Percentiles rank a stretch among this genome's conserved stretches.
Conservation (phyloP, 2,113 vertebrate species). For the Pseudopodoces humilis region DNA sequence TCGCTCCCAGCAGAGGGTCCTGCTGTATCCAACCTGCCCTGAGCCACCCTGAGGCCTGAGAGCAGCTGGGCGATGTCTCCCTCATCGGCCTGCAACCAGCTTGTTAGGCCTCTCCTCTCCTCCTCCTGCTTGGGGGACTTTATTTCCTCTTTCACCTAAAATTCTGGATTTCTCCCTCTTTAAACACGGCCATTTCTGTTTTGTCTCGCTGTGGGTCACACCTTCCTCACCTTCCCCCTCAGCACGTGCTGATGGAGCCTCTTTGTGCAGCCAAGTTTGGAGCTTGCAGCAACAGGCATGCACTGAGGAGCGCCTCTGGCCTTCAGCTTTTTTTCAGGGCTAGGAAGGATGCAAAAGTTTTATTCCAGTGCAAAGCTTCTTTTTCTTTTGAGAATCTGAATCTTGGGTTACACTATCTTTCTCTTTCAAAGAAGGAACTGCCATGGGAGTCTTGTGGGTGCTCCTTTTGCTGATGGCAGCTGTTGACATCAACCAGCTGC, state of each 20-base stretch:
- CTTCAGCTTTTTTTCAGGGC: background rate
- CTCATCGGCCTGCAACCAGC: fast-evolving
- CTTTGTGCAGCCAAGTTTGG: background rate
- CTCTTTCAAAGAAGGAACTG: background rate
- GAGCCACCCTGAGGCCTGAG: background rate
- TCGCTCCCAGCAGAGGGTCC: background rate
- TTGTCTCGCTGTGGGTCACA: background rate
- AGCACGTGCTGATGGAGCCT: fast-evolving
- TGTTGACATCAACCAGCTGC: background rate
- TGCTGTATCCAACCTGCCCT: background rate
- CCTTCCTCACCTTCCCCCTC: too few species aligned
- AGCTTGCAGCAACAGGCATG: fast-evolving
- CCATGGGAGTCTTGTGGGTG: background rate
- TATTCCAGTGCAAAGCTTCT: background rate
- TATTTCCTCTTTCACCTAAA: background rate
- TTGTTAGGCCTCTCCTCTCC: background rate
- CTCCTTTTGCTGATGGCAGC: background rate
- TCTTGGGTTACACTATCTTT: background rate
- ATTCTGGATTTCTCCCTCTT: too few species aligned
- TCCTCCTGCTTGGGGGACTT: too few species aligned
- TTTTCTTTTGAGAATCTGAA: background rate
- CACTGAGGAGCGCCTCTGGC: background rate
- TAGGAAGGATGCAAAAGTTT: fast-evolving
- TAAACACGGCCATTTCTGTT: too few species aligned
- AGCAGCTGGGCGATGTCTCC: background rate